Conservation (phyloP, 1,140 invertebrate species). For the Drosophila pruinosa region DNA sequence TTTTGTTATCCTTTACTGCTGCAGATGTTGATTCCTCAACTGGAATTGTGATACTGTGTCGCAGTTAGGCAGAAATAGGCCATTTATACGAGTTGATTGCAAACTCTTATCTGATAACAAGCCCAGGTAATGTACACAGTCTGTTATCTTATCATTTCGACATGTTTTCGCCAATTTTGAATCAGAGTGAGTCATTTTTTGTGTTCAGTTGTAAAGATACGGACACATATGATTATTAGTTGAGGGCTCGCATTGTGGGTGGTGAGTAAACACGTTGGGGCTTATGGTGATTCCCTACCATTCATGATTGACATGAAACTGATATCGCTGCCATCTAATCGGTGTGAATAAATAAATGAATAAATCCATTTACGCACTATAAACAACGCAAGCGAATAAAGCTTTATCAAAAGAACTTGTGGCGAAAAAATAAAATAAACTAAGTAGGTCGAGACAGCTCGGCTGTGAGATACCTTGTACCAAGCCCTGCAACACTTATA, state of each 20-base stretch:
- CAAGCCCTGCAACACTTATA: too few relatives aligned
- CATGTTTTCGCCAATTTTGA: constrained; percentile 16
- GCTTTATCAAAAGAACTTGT: not conserved
- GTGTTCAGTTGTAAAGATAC: constrained; percentile 18
- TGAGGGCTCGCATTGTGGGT: too few relatives aligned
- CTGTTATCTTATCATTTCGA: constrained; percentile 60
- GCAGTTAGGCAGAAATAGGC: constrained; percentile 15
- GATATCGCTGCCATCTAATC: constrained; percentile 27
- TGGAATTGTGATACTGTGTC: constrained; percentile 37
- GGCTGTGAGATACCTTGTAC: too few relatives aligned
- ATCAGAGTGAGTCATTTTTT: constrained; percentile 30
- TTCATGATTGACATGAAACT: constrained; percentile 9
- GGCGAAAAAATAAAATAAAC: too few relatives aligned
- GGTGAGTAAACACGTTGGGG: constrained; percentile 25
- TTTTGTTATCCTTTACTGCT: constrained; percentile 23
- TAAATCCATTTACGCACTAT: constrained; percentile 41
- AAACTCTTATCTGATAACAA: constrained; percentile 5
- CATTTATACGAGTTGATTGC: constrained; percentile 41
- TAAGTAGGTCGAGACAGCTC: too few relatives aligned
- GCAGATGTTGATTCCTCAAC: constrained; percentile 27
- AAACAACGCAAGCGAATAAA: too few relatives aligned
- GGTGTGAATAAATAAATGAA: constrained; percentile 46
- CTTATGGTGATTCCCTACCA: constrained; percentile 4
- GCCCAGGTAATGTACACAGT: constrained; percentile 34
- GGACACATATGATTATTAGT: not conserved